Percentiles rank a stretch among this genome's conserved stretches.
phyloP scores from a whole-genome alignment of 2,888 invertebrate species.

The Nebria brevicollis region DNA sequence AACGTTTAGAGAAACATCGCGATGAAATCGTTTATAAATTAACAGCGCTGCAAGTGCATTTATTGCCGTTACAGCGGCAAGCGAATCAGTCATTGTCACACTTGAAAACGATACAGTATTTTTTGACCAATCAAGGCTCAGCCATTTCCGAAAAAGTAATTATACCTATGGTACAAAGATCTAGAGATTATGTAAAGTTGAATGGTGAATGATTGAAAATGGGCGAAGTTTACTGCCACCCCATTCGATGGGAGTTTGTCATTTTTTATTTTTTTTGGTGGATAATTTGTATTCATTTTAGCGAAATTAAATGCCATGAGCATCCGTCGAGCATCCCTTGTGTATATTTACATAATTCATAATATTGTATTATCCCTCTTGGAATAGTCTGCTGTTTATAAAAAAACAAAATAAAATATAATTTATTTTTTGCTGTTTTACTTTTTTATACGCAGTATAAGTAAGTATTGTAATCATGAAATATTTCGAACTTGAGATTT shows the following conservation, averaged over 20 bases:
- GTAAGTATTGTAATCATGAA: too few relatives aligned
- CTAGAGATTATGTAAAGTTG: too few relatives aligned
- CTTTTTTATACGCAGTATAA: too few relatives aligned
- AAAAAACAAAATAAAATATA: background rate
- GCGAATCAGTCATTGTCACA: slow-evolving; percentile 79
- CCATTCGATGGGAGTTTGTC: too few relatives aligned
- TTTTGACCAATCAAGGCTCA: slow-evolving; percentile 77
- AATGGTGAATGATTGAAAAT: too few relatives aligned
- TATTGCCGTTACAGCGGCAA: slow-evolving; percentile 77
- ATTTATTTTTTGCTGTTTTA: background rate
- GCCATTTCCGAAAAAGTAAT: slow-evolving; percentile 76
- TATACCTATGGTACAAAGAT: slow-evolving; percentile 33
- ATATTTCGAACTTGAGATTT: too few relatives aligned
- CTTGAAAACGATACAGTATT: slow-evolving; percentile 80
- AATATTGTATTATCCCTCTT: background rate
- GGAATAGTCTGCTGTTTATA: background rate
- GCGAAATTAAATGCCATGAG: too few relatives aligned
- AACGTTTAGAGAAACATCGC: slow-evolving; percentile 75
- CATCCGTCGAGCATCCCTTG: too few relatives aligned
- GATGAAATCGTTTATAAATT: slow-evolving; percentile 80
- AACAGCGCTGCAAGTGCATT: slow-evolving; percentile 78
- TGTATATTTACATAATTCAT: background rate
- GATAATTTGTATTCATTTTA: too few relatives aligned
- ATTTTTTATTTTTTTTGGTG: too few relatives aligned
- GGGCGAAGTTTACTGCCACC: too few relatives aligned